Conservation (phyloP, 2,888 invertebrate genomes). For the Ophion costatus region DNA sequence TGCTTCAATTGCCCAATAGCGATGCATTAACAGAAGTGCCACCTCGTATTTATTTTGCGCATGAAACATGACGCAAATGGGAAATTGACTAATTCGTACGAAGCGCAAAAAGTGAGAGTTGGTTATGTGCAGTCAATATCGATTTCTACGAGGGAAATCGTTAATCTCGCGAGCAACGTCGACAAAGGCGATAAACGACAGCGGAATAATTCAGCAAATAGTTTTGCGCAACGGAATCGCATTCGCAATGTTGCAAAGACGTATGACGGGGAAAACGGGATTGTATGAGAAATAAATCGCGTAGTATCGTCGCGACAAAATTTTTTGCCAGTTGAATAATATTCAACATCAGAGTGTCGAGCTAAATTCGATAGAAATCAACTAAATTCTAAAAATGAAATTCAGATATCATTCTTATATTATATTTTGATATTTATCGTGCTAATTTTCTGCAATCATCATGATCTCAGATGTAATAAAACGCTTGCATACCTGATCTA, state of each 20-base stretch:
- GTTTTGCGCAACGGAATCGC: slow-evolving; percentile 56
- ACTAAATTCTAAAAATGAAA: background rate
- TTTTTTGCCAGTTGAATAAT: background rate
- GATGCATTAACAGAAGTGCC: background rate
- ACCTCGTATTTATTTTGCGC: slow-evolving; percentile 19
- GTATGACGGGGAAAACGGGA: slow-evolving; percentile 12
- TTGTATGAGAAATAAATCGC: background rate
- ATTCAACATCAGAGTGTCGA: background rate
- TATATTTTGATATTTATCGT: background rate
- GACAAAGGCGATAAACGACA: slow-evolving; percentile 48
- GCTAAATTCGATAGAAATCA: background rate
- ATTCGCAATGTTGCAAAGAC: background rate
- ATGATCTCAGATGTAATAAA: background rate
- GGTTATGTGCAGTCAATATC: slow-evolving; percentile 48
- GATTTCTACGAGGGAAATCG: slow-evolving; percentile 65
- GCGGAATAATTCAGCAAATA: slow-evolving; percentile 65
- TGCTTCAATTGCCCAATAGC: background rate
- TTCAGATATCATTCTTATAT: background rate
- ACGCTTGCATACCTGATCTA: too few species aligned
- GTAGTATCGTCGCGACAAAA: background rate
- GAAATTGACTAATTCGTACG: slow-evolving; percentile 49
- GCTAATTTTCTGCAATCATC: background rate
- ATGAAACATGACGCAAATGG: slow-evolving; percentile 5
- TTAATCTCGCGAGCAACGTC: slow-evolving; percentile 50
- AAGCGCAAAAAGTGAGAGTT: slow-evolving; percentile 59